phyloP scores from a whole-genome alignment of 2,888 invertebrate genomes.

The Aradus depressus region DNA sequence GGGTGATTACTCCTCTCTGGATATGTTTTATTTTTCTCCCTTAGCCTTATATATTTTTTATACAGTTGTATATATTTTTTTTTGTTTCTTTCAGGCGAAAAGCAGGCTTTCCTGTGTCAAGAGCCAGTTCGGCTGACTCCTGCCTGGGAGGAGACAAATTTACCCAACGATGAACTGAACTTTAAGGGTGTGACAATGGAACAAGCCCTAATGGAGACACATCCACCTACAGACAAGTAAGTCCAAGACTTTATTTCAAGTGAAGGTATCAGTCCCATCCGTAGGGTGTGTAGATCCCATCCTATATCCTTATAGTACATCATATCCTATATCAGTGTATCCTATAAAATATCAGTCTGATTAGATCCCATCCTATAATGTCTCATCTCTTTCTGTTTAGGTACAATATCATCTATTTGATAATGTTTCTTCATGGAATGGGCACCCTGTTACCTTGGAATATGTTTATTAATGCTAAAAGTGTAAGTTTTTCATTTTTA shows the following conservation, averaged over 20 bases:
- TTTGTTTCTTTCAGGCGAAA: constrained; percentile 15
- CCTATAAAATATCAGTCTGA: no score
- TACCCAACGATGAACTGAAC: constrained; percentile 73
- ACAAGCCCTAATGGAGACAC: constrained; percentile 55
- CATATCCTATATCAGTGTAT: no score
- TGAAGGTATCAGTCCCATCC: no score
- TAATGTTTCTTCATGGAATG: constrained; percentile 84
- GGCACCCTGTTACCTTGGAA: constrained; percentile 97
- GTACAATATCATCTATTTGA: constrained; percentile 71
- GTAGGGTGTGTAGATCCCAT: no score
- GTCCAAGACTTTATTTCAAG: constrained; percentile 13
- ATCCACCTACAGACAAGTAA: constrained; percentile 63
- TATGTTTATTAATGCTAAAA: constrained; percentile 94
- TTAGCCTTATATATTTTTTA: no score
- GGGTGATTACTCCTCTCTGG: no score
- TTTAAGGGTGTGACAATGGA: constrained; percentile 61
- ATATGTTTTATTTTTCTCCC: no score
- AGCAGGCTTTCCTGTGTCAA: constrained; percentile 23
- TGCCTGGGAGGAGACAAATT: constrained; percentile 76
- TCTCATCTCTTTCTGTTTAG: constrained; percentile 38
- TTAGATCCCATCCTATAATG: no score
- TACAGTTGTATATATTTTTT: not conserved
- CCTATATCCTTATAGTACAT: no score
- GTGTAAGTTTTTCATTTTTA: constrained; percentile 44
- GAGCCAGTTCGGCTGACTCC: constrained; percentile 76